Percentiles rank a stretch among this genome's conserved stretches.
Conservation (phyloP, 2,797 vertebrate genomes). For the Diglossa cyanea region DNA sequence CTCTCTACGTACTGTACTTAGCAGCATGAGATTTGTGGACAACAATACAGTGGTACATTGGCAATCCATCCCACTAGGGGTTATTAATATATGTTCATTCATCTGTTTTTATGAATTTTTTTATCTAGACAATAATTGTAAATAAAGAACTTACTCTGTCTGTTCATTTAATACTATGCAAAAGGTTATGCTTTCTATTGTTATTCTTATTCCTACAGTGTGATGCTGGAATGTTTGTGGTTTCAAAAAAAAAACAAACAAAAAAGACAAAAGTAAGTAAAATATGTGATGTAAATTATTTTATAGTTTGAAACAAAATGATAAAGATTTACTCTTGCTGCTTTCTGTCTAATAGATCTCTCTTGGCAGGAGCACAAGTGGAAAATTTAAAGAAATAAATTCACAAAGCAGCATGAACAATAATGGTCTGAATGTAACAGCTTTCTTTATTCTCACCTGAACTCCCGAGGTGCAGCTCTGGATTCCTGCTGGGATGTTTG, state of each 20-base stretch:
- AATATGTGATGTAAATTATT: slow-evolving; percentile 90
- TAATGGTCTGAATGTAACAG: slow-evolving; percentile 75
- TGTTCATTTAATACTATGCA: slow-evolving; percentile 99
- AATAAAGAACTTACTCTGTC: slow-evolving; percentile 99
- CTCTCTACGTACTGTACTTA: slow-evolving; percentile 94
- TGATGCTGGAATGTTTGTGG: slow-evolving; percentile 94
- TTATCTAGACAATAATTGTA: slow-evolving; percentile 99
- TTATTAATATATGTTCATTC: slow-evolving; percentile 94
- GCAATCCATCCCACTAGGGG: slow-evolving; percentile 94
- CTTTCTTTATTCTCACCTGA: slow-evolving; percentile 66
- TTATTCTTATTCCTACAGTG: slow-evolving; percentile 87
- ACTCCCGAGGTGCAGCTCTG: background rate
- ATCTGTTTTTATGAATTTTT: slow-evolving; percentile 99
- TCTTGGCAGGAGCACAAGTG: slow-evolving; percentile 86
- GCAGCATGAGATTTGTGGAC: slow-evolving; percentile 97
- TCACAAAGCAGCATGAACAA: slow-evolving; percentile 93
- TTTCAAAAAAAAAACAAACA: slow-evolving; percentile 76
- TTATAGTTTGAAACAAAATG: slow-evolving; percentile 83
- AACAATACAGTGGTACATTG: slow-evolving; percentile 89
- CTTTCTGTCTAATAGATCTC: slow-evolving; percentile 86
- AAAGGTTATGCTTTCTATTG: slow-evolving; percentile 97
- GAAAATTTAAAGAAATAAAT: slow-evolving; percentile 82
- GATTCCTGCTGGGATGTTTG: background rate
- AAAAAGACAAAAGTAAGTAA: slow-evolving; percentile 78
- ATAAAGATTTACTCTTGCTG: slow-evolving; percentile 87